These are phyloP conservation scores for Lethocerus indicus DNA, from an alignment of 1,140 invertebrate genomes.

Conservation along the genomic window DNA sequence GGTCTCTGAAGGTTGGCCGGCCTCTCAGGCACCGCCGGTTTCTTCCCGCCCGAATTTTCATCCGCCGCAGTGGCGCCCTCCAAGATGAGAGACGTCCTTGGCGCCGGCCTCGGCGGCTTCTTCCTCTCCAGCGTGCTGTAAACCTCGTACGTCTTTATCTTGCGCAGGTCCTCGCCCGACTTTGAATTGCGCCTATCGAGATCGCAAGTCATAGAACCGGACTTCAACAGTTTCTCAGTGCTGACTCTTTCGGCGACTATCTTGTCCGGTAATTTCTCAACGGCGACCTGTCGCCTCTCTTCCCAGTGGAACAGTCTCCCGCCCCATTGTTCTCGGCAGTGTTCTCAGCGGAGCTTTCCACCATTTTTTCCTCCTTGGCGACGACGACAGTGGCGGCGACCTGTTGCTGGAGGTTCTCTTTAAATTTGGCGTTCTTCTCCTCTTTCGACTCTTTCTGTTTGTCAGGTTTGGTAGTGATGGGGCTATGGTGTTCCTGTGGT, in stretches of 20 bases:
- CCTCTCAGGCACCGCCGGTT: slow-evolving; percentile 51
- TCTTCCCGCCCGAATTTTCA: slow-evolving; percentile 20
- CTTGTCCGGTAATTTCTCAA: too few species aligned
- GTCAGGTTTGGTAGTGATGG: background rate
- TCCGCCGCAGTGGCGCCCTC: background rate
- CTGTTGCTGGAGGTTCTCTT: too few species aligned
- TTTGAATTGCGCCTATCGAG: slow-evolving; percentile 9
- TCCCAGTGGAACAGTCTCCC: too few species aligned
- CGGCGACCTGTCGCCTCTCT: too few species aligned
- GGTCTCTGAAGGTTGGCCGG: slow-evolving; percentile 42
- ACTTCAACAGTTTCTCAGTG: too few species aligned
- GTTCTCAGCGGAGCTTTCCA: too few species aligned
- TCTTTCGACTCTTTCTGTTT: background rate
- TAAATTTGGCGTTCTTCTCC: too few species aligned
- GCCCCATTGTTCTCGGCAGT: too few species aligned
- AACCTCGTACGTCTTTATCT: slow-evolving; percentile 5
- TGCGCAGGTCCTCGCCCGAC: slow-evolving; percentile 11
- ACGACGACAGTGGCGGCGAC: too few species aligned
- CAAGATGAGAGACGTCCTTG: slow-evolving; percentile 16
- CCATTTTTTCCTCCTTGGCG: too few species aligned
- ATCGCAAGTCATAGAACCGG: background rate
- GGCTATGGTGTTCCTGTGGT: background rate
- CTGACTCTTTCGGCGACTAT: too few species aligned
- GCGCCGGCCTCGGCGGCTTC: slow-evolving; percentile 15
- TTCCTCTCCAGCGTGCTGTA: slow-evolving; percentile 14